Evolutionary conservation across 2,888 invertebrate species (phyloP).

Genomic region (Drosophila emarginata): DNA sequence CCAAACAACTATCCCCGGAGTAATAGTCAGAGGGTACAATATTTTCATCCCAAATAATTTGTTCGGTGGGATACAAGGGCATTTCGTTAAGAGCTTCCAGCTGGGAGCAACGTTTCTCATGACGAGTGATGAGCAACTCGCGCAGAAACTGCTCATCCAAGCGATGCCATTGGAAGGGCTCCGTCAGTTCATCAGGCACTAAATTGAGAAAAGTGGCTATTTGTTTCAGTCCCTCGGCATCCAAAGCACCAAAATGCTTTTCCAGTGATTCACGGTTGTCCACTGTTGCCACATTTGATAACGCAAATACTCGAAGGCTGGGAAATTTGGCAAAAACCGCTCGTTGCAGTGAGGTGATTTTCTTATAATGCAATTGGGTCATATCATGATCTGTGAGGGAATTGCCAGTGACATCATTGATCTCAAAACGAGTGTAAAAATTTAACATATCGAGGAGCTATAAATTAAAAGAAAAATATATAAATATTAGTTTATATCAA

Average conservation of each 20-base stretch:
- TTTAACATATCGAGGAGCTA: slow-evolving; percentile 97
- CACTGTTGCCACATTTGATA: slow-evolving; percentile 97
- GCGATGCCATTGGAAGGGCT: slow-evolving; percentile 87
- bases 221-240: slow-evolving; percentile 90
- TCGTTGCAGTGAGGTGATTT: slow-evolving; percentile 96
- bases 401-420: slow-evolving; percentile 97
- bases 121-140: slow-evolving; percentile 92
- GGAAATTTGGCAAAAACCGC: slow-evolving; percentile 96
- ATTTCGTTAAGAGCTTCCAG: slow-evolving; percentile 97
- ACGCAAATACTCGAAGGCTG: slow-evolving; percentile 91
- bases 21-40: slow-evolving; percentile 98
- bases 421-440: slow-evolving; percentile 98
- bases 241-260: slow-evolving; percentile 90
- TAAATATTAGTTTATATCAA: no score
- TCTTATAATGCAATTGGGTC: slow-evolving; percentile 95
- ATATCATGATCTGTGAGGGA: slow-evolving; percentile 96
- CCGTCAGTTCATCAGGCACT: slow-evolving; percentile 89
- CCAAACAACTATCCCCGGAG: slow-evolving; percentile 96
- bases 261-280: slow-evolving; percentile 90
- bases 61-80: slow-evolving; percentile 99
- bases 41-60: slow-evolving; percentile 99
- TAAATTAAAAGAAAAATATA: slow-evolving; percentile 71
- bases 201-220: slow-evolving; percentile 94
- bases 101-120: slow-evolving; percentile 95
- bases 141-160: slow-evolving; percentile 91